Base-by-base conservation (phyloP, 2,888 invertebrate genomes). In the Drosophila conformis region DNA sequence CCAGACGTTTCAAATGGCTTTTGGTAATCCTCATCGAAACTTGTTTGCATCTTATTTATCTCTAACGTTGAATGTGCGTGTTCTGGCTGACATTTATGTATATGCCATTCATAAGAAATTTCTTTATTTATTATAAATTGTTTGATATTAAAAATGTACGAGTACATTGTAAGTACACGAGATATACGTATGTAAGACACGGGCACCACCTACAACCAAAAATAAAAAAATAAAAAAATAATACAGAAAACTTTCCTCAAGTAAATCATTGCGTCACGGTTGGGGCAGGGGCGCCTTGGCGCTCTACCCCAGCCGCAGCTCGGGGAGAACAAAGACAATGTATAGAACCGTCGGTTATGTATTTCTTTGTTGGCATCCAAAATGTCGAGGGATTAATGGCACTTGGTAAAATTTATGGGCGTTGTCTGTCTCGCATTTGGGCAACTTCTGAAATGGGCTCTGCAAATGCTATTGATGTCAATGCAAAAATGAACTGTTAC, bases 381-480 rank as follows among this genome's bases (percentile, higher is more conserved):
- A 88, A 85, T 88, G 89, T 83, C 84, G 84, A 78, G 67, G 76
- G 86, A 88, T 86, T 88, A 86, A 86, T 86, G 85, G 82, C 89
- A 86, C 69, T 80, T 71, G 68, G 69, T 68, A 56, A 73, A 82
- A 88, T 86, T 86, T 88, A 86, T 86, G 89, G 49, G 64, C 73
- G 46, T 62, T 70, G 76, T 76, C 65, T 66, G 60, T 66, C 53
- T 70, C 62, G 40, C 59, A 40, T 42, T 64, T 65, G 57, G 62
- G 49, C 18, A 61, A 36, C 29, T 58, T 69, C 29, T n/a, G 36
- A 35, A 21, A 27, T 46, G 25, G 15, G 53, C 21, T 71, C 49
- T 51, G 36, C 8, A 4, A 48, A 68, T 68, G 77, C 67, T 56
- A 35, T 46, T 21, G 69, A 53, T 73, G 69, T 66, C 77, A 60